Percentiles rank a stretch among this genome's conserved stretches.
These are phyloP conservation scores for Hypomecis punctinalis DNA, from an alignment of 2,888 invertebrate species.

Conservation along the genomic window DNA sequence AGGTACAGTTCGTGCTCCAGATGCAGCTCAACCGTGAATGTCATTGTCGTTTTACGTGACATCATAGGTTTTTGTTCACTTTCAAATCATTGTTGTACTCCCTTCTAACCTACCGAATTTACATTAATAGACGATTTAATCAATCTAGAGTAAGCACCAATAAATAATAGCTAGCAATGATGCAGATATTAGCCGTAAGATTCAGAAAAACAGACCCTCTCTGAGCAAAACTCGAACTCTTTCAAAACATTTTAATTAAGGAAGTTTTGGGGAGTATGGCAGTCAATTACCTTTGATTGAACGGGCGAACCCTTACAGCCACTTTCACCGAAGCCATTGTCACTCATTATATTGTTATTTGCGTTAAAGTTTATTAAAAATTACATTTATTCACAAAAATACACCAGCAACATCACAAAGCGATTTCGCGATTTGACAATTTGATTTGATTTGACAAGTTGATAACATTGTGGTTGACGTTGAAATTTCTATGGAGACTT, in stretches of 20 bases:
- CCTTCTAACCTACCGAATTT: conserved; percentile 1
- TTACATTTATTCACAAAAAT: conserved; percentile 71
- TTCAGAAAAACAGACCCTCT: conserved; percentile 50
- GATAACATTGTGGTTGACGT: neutral
- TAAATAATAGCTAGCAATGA: conserved; percentile 48
- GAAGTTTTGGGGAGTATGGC: conserved; percentile 40
- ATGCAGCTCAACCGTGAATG: conserved; percentile 84
- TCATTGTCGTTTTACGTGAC: conserved; percentile 80
- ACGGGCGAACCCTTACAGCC: conserved; percentile 95
- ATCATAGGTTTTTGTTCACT: conserved; percentile 79
- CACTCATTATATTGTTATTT: conserved; percentile 80
- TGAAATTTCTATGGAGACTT: neutral
- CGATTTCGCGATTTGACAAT: conserved; percentile 51
- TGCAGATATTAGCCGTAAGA: conserved; percentile 52
- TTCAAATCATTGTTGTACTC: conserved; percentile 57
- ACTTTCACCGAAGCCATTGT: conserved; percentile 96
- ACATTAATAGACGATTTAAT: conserved; percentile 13
- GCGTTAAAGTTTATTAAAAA: conserved; percentile 61
- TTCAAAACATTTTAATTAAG: conserved; percentile 52
- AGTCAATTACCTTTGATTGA: conserved; percentile 91
- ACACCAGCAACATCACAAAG: conserved; percentile 64
- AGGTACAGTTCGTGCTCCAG: conserved; percentile 81
- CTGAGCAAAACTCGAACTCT: conserved; percentile 48
- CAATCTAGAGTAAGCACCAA: conserved; percentile 36
- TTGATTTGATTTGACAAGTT: conserved; percentile 22